A percentile compares a stretch with the other conserved stretches of the same genome.
Evolutionary conservation across 2,797 vertebrate genomes (phyloP).

Genomic region (Coregonus suidteri): DNA sequence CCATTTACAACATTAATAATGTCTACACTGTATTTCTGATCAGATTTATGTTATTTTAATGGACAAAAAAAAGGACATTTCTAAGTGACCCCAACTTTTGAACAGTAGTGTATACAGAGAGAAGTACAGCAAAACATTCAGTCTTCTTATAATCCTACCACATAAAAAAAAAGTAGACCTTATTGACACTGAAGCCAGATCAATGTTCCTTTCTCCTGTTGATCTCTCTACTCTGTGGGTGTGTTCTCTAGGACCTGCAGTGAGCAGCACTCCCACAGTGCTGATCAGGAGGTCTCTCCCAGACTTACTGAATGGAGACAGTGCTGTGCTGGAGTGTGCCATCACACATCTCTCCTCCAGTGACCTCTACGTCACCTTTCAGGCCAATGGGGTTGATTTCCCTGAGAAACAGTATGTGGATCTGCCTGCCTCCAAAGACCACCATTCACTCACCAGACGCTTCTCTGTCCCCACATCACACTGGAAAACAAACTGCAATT

Average conservation of each 20-base stretch:
- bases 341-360: slow-evolving; percentile 47
- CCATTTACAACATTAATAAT: too few relatives aligned
- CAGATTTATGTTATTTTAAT: too few relatives aligned
- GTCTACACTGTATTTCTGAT: too few relatives aligned
- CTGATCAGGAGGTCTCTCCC: slow-evolving; percentile 58
- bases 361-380: slow-evolving; percentile 60
- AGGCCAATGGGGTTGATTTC: slow-evolving; percentile 11
- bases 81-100: too few relatives aligned
- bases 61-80: too few relatives aligned
- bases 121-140: neutral
- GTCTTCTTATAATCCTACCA: neutral
- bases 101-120: neutral
- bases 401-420: slow-evolving; percentile 32
- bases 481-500: neutral
- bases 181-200: neutral
- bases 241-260: slow-evolving; percentile 40
- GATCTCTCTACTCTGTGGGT: neutral
- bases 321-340: slow-evolving; percentile 58
- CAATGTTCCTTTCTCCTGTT: neutral
- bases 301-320: slow-evolving; percentile 27
- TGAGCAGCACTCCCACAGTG: slow-evolving; percentile 39
- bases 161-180: neutral
- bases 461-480: slow-evolving; percentile 21
- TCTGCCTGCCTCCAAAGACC: slow-evolving; percentile 33
- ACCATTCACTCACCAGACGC: slow-evolving; percentile 40